Evolutionary conservation across 2,888 invertebrate species (phyloP).

Genomic region (Molanna angustata): DNA sequence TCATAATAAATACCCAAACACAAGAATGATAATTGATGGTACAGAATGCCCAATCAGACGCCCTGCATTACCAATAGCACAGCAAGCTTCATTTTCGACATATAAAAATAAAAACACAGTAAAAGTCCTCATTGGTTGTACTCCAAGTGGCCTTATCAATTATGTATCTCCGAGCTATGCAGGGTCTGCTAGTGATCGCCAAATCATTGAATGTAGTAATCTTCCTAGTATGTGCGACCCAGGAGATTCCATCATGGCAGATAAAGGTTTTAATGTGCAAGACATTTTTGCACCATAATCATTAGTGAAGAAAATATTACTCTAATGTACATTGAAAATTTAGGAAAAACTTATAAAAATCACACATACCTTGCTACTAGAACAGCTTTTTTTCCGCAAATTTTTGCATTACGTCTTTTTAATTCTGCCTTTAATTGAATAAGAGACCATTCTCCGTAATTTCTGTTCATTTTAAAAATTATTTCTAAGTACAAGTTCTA

Average conservation of each 20-base stretch:
- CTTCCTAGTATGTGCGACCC: conserved; percentile 27
- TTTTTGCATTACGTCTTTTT: too few relatives aligned
- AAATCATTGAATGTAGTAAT: conserved; percentile 29
- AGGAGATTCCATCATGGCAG: conserved; percentile 32
- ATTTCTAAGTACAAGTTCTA: too few relatives aligned
- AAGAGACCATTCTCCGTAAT: too few relatives aligned
- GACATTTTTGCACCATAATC: conserved; percentile 34
- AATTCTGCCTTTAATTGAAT: too few relatives aligned
- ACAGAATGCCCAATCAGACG: conserved; percentile 14
- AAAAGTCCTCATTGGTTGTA: conserved; percentile 2
- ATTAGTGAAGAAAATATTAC: too few relatives aligned
- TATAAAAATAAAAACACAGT: conserved; percentile 14
- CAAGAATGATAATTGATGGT: conserved; percentile 7
- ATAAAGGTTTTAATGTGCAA: conserved; percentile 34
- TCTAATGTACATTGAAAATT: too few relatives aligned
- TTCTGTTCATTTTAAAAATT: too few relatives aligned
- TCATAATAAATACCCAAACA: conserved; percentile 6
- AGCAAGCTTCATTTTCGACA: conserved; percentile 13
- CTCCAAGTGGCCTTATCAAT: conserved; percentile 11
- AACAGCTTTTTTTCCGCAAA: too few relatives aligned
- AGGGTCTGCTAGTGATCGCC: conserved; percentile 31
- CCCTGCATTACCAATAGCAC: conserved; percentile 6
- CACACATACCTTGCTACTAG: too few relatives aligned
- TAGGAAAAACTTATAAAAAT: too few relatives aligned
- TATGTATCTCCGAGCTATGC: conserved; percentile 14